A percentile compares a stretch with the other conserved stretches of the same genome.
These are phyloP conservation scores for Hydractinia symbiolongicarpus DNA, from an alignment of 30 jellyfish, hydroid and myxozoan species.

Conservation along the genomic window DNA sequence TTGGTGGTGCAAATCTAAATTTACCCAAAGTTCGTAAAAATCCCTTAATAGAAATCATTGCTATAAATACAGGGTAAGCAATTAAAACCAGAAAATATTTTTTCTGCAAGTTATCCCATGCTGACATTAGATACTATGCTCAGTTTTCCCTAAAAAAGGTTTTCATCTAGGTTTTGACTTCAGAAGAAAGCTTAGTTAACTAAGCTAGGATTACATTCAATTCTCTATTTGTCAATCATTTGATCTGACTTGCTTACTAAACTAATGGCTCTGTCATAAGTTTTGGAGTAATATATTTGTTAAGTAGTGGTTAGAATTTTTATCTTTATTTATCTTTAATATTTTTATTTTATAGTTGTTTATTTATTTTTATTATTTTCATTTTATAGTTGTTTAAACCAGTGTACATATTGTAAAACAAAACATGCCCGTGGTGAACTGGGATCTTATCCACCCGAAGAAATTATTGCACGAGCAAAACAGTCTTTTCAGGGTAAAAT, in stretches of 20 bases:
- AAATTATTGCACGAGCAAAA: conserved; percentile 82
- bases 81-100: not conserved
- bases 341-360: not conserved
- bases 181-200: no score
- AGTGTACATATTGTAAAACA: conserved; percentile 92
- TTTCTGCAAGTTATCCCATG: not conserved
- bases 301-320: not conserved
- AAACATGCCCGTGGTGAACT: conserved; percentile 95
- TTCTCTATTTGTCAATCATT: no score
- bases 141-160: not conserved
- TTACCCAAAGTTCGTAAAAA: conserved; percentile 78
- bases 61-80: conserved; percentile 88
- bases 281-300: not conserved
- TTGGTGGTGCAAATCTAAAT: conserved; percentile 81
- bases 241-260: no score
- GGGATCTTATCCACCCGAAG: conserved; percentile 89
- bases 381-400: conserved; percentile 65
- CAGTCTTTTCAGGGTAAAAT: conserved; percentile 81
- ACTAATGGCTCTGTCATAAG: no score
- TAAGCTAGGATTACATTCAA: no score
- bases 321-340: not conserved
- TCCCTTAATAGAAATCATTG: conserved; percentile 77
- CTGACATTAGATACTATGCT: not conserved
- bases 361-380: not conserved
- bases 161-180: not conserved